Base-by-base conservation (phyloP, 2,113 vertebrate species). In the Chaetops frenatus region DNA sequence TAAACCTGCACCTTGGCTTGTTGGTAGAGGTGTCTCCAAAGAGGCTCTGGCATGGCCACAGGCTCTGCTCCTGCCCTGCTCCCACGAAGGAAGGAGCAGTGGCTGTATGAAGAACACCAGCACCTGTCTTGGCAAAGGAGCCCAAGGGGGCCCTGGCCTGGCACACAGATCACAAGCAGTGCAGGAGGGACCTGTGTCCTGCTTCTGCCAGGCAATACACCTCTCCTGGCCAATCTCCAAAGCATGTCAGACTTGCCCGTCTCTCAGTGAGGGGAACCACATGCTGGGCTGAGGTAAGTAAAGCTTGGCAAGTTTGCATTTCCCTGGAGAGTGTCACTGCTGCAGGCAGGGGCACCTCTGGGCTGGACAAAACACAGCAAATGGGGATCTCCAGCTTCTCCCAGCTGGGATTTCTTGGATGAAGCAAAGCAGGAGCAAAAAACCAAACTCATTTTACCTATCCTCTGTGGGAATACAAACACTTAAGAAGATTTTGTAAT, bases 391-490 rank as follows among this genome's bases (percentile, higher is more conserved):
- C 58, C 1, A 31, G 3, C 40, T 83, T 78, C 54, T 93, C 71
- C 47, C 12, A 0, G 19, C 3, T 88, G 42, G 45, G 47, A 29
- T 91, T 33, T 90, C 42, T 80, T 51, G 42, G 81, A 85, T 51
- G 71, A 87, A 93, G 58, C 27, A 83, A 86, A 88, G 70, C 17
- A 85, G 22, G 64, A 74, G 24, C 40, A 50, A 94, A 82, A 77
- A 91, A 90, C 83, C 17, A 88, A 93, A 90, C 35, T 38, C 0
- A 2, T 67, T 84, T 82, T 65, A 54, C 16, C 25, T 74, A 33
- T 36, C 47, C 74, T 80, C 71, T 73, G 71, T 65, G 42, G 66
- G 50, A 96, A 88, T 77, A 61, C 45, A 87, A 81, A 85, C 33
- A 73, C 50, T 73, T 62, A 73, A 53, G 40, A 81, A 51, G 28